Percentiles rank a stretch among this genome's conserved stretches.
Conservation (phyloP, 2,888 invertebrate species). For the Nematopogon swammerdamellus region DNA sequence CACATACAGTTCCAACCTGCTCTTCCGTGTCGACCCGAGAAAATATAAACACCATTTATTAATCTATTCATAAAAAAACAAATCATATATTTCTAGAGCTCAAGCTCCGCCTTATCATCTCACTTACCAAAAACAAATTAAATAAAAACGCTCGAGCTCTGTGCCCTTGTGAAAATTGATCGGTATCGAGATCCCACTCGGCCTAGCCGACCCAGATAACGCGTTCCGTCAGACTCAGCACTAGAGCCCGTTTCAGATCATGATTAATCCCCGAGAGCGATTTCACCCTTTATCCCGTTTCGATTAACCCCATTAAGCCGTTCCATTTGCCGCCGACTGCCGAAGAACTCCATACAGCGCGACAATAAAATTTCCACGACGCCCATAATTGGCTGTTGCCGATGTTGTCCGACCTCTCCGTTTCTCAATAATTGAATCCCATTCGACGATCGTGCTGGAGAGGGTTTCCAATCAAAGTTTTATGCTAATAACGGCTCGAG, state of each 20-base stretch:
- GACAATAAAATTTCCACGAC: neutral
- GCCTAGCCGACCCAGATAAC: neutral
- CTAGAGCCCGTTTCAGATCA: neutral
- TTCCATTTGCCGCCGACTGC: neutral
- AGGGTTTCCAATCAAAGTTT: conserved; percentile 3
- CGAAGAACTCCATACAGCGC: neutral
- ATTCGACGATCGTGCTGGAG: neutral
- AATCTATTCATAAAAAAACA: too few species aligned
- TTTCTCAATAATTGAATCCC: conserved; percentile 3
- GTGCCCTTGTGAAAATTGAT: too few species aligned
- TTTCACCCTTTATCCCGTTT: neutral
- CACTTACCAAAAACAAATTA: too few species aligned
- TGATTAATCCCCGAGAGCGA: neutral
- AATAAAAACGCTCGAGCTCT: too few species aligned
- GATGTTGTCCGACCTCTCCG: neutral
- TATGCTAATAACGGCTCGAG: neutral
- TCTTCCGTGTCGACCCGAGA: too few species aligned
- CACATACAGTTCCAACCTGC: too few species aligned
- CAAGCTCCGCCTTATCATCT: too few species aligned
- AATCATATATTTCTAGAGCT: too few species aligned
- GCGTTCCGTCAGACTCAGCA: neutral
- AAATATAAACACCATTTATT: too few species aligned
- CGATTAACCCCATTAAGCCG: neutral
- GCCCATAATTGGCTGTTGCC: neutral
- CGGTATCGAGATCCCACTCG: neutral